These are phyloP conservation scores for Ceratina japonica DNA, from an alignment of 1,140 invertebrate species.

Conservation along the genomic window DNA sequence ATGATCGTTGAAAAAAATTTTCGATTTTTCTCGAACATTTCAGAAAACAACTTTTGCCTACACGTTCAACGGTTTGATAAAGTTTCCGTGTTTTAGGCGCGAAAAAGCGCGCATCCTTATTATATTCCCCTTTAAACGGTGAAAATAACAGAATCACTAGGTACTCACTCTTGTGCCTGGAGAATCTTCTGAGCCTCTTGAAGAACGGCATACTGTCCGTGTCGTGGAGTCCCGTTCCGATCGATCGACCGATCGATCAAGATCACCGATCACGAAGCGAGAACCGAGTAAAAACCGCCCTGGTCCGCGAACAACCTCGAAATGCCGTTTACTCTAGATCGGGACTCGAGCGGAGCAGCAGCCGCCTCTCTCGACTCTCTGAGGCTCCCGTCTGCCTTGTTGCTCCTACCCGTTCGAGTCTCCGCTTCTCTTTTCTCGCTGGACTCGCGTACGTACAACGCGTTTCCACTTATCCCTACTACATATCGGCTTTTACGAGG, in stretches of 20 bases:
- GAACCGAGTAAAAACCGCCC: slow-evolving; percentile 24
- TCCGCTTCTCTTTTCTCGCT: slow-evolving; percentile 34
- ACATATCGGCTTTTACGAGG: neutral
- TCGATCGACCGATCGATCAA: neutral
- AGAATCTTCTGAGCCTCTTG: slow-evolving; percentile 73
- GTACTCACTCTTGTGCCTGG: slow-evolving; percentile 74
- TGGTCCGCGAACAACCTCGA: slow-evolving; percentile 30
- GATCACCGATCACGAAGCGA: slow-evolving; percentile 14
- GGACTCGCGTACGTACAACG: slow-evolving; percentile 26
- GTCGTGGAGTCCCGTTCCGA: neutral
- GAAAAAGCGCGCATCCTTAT: no score
- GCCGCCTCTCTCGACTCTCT: slow-evolving; percentile 18
- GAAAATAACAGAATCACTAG: neutral
- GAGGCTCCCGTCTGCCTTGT: slow-evolving; percentile 23
- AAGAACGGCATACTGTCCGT: slow-evolving; percentile 71
- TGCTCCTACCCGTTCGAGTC: neutral
- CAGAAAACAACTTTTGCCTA: no score
- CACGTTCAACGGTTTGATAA: no score
- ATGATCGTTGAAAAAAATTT: no score
- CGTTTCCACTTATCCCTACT: slow-evolving; percentile 52
- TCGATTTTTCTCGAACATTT: no score
- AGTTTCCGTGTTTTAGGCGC: no score
- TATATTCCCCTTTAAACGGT: no score
- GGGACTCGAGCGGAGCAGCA: slow-evolving; percentile 15
- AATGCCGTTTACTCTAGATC: slow-evolving; percentile 39